A percentile compares a stretch with the other conserved stretches of the same genome.
Evolutionary conservation across 2,888 invertebrate species (phyloP).

Genomic region (Lepidochitona cinerea): DNA sequence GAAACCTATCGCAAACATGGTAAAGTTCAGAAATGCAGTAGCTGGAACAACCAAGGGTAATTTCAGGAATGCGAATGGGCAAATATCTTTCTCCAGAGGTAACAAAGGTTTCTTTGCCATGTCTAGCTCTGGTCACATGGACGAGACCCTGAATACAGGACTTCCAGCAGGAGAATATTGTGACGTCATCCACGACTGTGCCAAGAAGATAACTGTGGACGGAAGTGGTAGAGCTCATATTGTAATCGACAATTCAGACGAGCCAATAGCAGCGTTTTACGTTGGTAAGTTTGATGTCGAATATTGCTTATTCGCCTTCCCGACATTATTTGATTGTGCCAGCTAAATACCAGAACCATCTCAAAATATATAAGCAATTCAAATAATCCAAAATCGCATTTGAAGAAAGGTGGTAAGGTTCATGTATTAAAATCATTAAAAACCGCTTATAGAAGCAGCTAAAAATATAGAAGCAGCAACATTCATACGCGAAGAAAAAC

Average conservation of each 20-base stretch:
- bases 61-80: slow-evolving; percentile 56
- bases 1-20: slow-evolving; percentile 65
- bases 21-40: slow-evolving; percentile 60
- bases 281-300: slow-evolving; percentile 38
- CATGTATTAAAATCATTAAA: too few species aligned
- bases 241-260: slow-evolving; percentile 43
- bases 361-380: too few species aligned
- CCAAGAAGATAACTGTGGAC: slow-evolving; percentile 53
- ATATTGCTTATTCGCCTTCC: too few species aligned
- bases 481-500: too few species aligned
- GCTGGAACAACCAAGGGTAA: slow-evolving; percentile 49
- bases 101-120: slow-evolving; percentile 66
- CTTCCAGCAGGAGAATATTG: slow-evolving; percentile 67
- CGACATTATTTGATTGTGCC: too few species aligned
- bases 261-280: slow-evolving; percentile 62
- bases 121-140: slow-evolving; percentile 54
- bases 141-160: slow-evolving; percentile 59
- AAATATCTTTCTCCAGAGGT: slow-evolving; percentile 64
- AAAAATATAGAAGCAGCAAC: too few species aligned
- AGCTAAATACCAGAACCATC: too few species aligned
- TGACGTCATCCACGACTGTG: slow-evolving; percentile 65
- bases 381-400: too few species aligned
- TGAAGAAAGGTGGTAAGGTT: too few species aligned
- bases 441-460: too few species aligned
- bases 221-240: slow-evolving; percentile 54